Conservation (phyloP, 2,888 invertebrate species). For the Tortrix viridana region DNA sequence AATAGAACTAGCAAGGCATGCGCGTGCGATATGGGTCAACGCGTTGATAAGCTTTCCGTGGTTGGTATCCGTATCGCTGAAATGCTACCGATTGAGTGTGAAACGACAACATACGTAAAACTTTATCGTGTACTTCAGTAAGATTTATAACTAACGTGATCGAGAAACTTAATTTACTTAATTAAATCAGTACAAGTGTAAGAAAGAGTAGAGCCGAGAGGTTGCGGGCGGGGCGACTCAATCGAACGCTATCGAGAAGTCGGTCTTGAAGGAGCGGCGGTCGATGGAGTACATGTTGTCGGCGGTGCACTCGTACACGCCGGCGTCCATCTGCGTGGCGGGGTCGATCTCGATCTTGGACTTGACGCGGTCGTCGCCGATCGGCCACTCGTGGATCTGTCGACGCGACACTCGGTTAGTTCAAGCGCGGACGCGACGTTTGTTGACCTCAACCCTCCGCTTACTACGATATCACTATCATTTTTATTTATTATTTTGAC, state of each 20-base stretch:
- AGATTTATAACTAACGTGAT: not conserved
- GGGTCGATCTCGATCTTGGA: constrained; percentile 97
- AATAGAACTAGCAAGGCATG: constrained; percentile 8
- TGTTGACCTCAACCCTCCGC: constrained; percentile 7
- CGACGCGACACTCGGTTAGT: constrained; percentile 35
- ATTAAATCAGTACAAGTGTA: constrained; percentile 16
- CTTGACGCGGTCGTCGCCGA: constrained; percentile 92
- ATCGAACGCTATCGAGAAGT: constrained; percentile 96
- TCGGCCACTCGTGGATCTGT: constrained; percentile 95
- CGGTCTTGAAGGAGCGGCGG: constrained; percentile 95
- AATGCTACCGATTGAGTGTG: not conserved
- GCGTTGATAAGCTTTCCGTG: constrained; percentile 11
- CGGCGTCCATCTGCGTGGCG: constrained; percentile 97
- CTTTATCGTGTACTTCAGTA: not conserved
- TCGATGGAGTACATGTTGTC: constrained; percentile 97
- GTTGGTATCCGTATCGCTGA: constrained; percentile 1
- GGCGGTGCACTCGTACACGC: constrained; percentile 97
- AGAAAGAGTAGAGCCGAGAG: not conserved
- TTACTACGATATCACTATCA: not conserved
- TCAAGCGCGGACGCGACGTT: constrained; percentile 9
- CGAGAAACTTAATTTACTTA: constrained; percentile 7
- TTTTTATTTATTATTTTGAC: no score
- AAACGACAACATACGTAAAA: not conserved
- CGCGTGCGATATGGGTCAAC: constrained; percentile 16
- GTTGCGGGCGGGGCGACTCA: constrained; percentile 60